Base-by-base conservation (phyloP, 2,888 invertebrate species). In the Phragmatobia fuliginosa region DNA sequence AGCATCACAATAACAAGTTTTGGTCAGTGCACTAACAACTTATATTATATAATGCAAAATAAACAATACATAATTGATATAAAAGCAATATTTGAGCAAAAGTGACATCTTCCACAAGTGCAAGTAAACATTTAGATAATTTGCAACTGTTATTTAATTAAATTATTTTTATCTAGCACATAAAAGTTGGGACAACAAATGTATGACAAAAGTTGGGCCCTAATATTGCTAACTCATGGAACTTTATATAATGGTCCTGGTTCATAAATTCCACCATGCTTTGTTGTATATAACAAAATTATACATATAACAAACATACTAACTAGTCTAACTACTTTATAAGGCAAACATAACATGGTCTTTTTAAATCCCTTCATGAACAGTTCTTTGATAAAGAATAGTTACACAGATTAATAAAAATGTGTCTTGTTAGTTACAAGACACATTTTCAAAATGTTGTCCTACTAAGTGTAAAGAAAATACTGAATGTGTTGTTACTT, bases 61-160 rank as follows among this genome's bases (percentile, higher is more conserved):
- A 74, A 62, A 62, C 6, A 38, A 18, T 10, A 10, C 33, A 21
- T 21, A n/a, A 60, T 45, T 45, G 28, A 68, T 72, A 67, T 73
- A 74, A 28, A 33, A 66, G 25, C 21, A 70, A 62, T 38, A 38
- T 63, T 61, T 65, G 31, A 38, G 60, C 25, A 60, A 67, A 70
- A 66, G 75, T 62, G 70, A 62, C 81, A 78, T 71, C 74, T 79
- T 76, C 62, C 66, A 71, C 79, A 71, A 78, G 62, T 62, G 68
- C 59, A 28, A 65, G 68, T 72, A 77, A 76, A 81, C 73, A 75
- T 72, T 75, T 45, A 33, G 52, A 66, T 79, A 81, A 83, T 82
- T 82, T 82, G 82, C 82, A 82, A 82, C 82, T 82, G 82, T 83
- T 83, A 71, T 64, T 28, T 49, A 67, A 38, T 52, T 36, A 16